Evolutionary conservation across 2,113 vertebrate species (phyloP), one percentile per base, ranked within the genome.

Genomic region (Taxidea taxus): DNA sequence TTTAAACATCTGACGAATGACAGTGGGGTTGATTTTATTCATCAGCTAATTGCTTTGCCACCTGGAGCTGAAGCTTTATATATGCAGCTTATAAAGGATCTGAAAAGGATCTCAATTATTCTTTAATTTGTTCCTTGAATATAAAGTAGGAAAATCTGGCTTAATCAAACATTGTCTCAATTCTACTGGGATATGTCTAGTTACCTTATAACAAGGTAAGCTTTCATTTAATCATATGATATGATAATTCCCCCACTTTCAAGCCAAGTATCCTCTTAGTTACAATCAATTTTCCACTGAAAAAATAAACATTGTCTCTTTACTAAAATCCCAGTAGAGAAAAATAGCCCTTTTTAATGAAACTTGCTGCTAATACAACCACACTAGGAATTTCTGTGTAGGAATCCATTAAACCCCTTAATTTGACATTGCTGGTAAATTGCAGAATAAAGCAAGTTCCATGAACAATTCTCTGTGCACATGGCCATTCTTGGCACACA

Each of bases 41-140:
- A 99, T 99, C 99, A 98, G 99, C 99, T 99, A 99, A 99, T 99
- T 99, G 99, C 99, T 99, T 99, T 99, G 99, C 99, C 99, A 99
- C 99, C 98, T 98, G 99, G 99, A 99, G 99, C 99, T 97, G 97
- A 98, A 98, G 99, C 99, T 99, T 99, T 99, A 99, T 99, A 99
- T 99, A 99, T 99, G 99, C 99, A 99, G 99, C 99, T 99, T 99
- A 98, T 98, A 99, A 99, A 99, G 99, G 99, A 99, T 99, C 98
- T 99, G 99, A 98, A 99, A 99, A 99, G 98, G 98, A 99, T 99
- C 99, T 99, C 99, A 98, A 99, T 99, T 99, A 99, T 99, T 99
- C 98, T 99, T 99, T 99, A 99, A 99, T 99, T 98, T 99, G 99
- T 99, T 99, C 98, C 99, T 99, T 99, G 99, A 99, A 99, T 99